Evolutionary conservation across 2,888 invertebrate genomes (phyloP).

Genomic region (Drosophila melanosoma): DNA sequence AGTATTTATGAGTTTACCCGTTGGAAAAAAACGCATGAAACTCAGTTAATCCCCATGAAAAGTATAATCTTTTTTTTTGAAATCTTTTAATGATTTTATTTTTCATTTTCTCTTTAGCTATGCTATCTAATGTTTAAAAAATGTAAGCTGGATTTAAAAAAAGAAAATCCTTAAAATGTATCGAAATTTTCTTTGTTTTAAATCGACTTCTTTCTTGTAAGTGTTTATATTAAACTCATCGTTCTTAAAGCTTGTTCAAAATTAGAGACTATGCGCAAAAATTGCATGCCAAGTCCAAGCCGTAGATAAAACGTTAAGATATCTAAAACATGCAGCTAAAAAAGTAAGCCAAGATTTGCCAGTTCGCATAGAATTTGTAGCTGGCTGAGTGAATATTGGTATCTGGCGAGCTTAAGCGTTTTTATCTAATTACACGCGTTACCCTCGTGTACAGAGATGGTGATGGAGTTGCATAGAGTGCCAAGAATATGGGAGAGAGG

Average conservation of each 20-base stretch:
- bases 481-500: no score
- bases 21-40: background rate
- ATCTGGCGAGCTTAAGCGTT: slow-evolving; percentile 70
- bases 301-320: slow-evolving; percentile 38
- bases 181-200: no score
- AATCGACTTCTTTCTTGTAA: background rate
- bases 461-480: background rate
- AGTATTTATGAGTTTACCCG: background rate
- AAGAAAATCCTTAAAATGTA: background rate
- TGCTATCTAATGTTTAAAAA: background rate
- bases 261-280: slow-evolving; percentile 1
- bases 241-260: background rate
- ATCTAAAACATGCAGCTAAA: slow-evolving; percentile 38
- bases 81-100: no score
- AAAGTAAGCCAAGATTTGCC: slow-evolving; percentile 22
- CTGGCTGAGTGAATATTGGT: slow-evolving; percentile 22
- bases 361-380: slow-evolving; percentile 21
- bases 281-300: background rate
- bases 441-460: slow-evolving; percentile 50
- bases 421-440: slow-evolving; percentile 81
- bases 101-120: background rate
- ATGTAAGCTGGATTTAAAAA: rapidly evolving
- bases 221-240: background rate
- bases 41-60: background rate
- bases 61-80: background rate